Evolutionary conservation across 2,113 vertebrate species (phyloP), one percentile per base, ranked within the genome.

Genomic region (Heliornis fulica): DNA sequence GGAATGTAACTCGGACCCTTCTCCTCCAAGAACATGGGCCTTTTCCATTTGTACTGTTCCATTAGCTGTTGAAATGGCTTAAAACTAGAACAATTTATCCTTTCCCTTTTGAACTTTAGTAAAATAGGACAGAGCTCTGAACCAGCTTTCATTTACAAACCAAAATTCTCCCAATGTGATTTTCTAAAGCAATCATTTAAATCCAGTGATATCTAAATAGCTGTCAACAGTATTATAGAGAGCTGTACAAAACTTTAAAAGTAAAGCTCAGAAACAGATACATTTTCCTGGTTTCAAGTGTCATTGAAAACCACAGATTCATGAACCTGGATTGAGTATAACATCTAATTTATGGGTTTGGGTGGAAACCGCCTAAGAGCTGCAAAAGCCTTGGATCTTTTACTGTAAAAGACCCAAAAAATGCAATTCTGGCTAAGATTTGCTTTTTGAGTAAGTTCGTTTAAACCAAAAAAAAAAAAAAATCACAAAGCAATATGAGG

Each of bases 121-220:
- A 89, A 95, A 96, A 93, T 50, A 86, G 34, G 71, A 70, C 79
- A 90, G 59, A 90, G 63, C 59, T 95, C 85, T 88, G 71, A 91
- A 95, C 17, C 34, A 80, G 78, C 41, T 93, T 94, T 90, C 84
- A 74, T 94, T 95, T 95, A 85, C 63, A 92, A 95, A 95, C 90
- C 54, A 80, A 96, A 97, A 91, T 83, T 96, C 90, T 93, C 90
- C 71, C 85, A 87, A 86, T 69, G 90, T 81, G 94, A 96, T 95
- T 96, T 95, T 86, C 79, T 95, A 96, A 96, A 91, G 82, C 68
- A 96, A 96, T 94, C 87, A 94, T 94, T 91, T 91, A 93, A 96
- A 97, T 94, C 89, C 87, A 90, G 68, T 78, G 93, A 93, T 95
- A 94, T 90, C 79, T 94, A 94, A 90, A 91, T 91, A 93, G 84